Conservation (phyloP, 2,888 invertebrate genomes). For the Agriopis leucophaearia region DNA sequence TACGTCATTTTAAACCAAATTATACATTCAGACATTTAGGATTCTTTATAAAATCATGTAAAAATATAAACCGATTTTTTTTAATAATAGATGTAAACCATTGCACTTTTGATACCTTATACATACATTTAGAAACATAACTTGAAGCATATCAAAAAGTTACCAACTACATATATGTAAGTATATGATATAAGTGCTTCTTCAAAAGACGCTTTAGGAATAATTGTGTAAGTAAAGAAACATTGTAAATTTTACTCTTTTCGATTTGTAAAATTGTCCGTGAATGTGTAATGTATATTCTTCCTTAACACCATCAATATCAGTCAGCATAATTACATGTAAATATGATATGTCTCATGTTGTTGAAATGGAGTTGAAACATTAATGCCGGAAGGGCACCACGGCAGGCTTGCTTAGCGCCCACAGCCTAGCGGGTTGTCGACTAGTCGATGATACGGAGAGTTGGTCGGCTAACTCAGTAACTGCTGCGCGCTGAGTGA, state of each 20-base stretch:
- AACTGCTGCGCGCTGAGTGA: too few species aligned
- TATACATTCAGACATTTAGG: conserved; percentile 8
- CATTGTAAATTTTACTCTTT: conserved; percentile 23
- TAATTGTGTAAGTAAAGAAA: conserved; percentile 2
- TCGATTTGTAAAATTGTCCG: conserved; percentile 20
- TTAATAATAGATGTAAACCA: conserved; percentile 18
- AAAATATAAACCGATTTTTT: conserved; percentile 15
- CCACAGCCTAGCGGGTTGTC: too few species aligned
- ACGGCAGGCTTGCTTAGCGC: too few species aligned
- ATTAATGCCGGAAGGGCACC: too few species aligned
- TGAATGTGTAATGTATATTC: neutral
- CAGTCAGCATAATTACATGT: too few species aligned
- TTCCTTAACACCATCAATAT: neutral
- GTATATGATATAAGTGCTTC: conserved; percentile 31
- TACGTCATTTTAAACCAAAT: neutral
- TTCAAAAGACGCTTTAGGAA: conserved; percentile 31
- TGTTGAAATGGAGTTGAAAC: too few species aligned
- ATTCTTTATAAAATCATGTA: neutral
- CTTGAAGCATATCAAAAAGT: conserved; percentile 39
- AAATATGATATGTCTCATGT: too few species aligned
- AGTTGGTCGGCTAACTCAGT: too few species aligned
- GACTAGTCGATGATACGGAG: too few species aligned
- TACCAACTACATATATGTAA: conserved; percentile 21
- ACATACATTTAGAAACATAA: neutral
- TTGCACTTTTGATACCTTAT: conserved; percentile 18